Evolutionary conservation across 1,140 invertebrate genomes (phyloP), one percentile per base, ranked within the genome.

Genomic region (Eupristina koningsbergeri): DNA sequence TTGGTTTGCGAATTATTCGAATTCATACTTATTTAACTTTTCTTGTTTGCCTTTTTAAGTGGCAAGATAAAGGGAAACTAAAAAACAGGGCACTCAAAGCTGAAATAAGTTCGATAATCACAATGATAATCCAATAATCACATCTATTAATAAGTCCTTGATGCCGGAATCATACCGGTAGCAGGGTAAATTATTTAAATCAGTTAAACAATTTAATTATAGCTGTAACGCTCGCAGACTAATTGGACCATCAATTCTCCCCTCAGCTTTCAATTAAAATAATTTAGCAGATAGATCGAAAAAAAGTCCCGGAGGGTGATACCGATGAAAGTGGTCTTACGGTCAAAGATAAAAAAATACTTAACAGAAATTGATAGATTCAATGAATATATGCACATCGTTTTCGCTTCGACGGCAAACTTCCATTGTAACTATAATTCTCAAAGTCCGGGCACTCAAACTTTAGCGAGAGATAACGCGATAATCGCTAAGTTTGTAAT

Each of bases 401-500:
- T 61, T 53, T 39, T 79, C 76, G 73, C 29, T 29, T 41, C 61
- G 26, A 29, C 58, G 19, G 39, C 31, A 63, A 82, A 34, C 41
- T 83, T 39, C 39, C 83, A 84, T 75, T 84, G 83, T 80, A 80
- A 76, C 71, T 41, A 80, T 80, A 80, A 84, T 80, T 84, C 61
- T 61, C 71, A 45, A 39, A 73, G 64, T 63, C 29, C 53, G 61
- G 34, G 77, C 64, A 84, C 83, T 81, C 79, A 81, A 84, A 80
- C 53, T 81, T 81, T 19, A 15, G 39, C 45, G 47, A 61, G 64
- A 85, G 84, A 85, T 85, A 85, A 85, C 84, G 84, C 58, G 84
- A 85, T 85, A 85, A 85, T 85, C 80, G 76, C 29, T 39, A 85
- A 85, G 80, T 85, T 85, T 79, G 74, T 85, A 85, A 85, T 82